Evolutionary conservation across 2,888 invertebrate species (phyloP), one percentile per base, ranked within the genome.

Genomic region (Coenonympha glycerion): DNA sequence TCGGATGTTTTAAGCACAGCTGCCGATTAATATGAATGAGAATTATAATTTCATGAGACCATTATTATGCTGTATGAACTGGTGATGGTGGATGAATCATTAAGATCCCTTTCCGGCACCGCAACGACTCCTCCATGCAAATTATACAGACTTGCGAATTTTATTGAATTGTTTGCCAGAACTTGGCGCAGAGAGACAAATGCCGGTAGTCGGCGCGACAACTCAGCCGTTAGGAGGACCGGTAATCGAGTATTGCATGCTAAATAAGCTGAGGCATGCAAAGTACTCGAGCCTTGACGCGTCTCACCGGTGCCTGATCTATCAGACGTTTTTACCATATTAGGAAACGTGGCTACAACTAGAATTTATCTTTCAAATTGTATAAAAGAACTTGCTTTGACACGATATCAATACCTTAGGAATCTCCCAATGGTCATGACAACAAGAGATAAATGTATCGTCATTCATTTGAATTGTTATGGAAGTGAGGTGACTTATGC

Each of bases 131-230:
- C 30, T 36, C 39, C 44, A 53, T 52, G 53, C 52, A 54, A 58
- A 59, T 50, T 34, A 37, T 30, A 13, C 15, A 31, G 15, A 44
- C 19, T 45, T 33, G 49, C 41, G 33, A 53, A 55, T 44, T 41
- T 28, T 52, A 34, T 31, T 40, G 39, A 47, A 53, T 52, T 42
- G 16, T 44, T 47, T 13, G 42, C 34, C 4, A 45, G 44, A 50
- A 44, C 31, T 44, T 48, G 13, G 49, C 49, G n/a, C 46, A 53
- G 19, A 37, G 52, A 55, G 33, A 49, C 50, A 54, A 60, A 56
- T 55, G 73, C 72, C 74, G 77, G 79, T 71, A 77, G 81, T 74
- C 63, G 78, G 71, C 77, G 73, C 79, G 78, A 76, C 60, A 30
- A 51, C 42, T 52, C 51, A 65, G 62, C 76, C 75, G 78, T 79